Percentiles rank a stretch among this genome's conserved stretches.
Conservation (phyloP, 2,113 vertebrate species). For the Centrocercus urophasianus region DNA sequence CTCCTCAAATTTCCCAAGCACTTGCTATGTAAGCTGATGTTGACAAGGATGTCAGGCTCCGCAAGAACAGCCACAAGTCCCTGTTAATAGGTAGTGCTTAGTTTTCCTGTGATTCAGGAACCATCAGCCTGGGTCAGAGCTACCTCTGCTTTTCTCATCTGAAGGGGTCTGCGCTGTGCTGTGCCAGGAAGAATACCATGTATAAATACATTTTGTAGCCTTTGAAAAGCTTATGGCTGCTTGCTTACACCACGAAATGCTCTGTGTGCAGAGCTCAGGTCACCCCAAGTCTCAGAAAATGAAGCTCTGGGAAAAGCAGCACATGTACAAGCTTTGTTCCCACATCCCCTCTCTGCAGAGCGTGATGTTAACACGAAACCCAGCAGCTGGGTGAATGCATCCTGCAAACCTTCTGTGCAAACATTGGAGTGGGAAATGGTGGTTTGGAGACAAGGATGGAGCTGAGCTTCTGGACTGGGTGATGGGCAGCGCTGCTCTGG, state of each 20-base stretch:
- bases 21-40: accelerated
- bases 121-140: background rate
- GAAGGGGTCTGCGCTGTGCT: background rate
- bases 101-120: background rate
- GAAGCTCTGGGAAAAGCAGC: background rate
- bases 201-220: background rate
- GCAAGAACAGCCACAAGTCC: accelerated
- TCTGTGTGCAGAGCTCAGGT: background rate
- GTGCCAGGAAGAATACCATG: background rate
- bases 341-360: accelerated
- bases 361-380: accelerated
- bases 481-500: background rate
- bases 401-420: background rate
- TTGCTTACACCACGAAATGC: too few species aligned
- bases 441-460: background rate
- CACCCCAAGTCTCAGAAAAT: background rate
- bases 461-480: background rate
- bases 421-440: accelerated
- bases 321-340: background rate
- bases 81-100: accelerated
- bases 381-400: background rate
- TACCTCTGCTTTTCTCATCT: background rate
- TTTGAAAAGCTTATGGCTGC: background rate
- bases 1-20: background rate
- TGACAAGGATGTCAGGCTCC: accelerated